Conservation (phyloP, 2,888 invertebrate species). For the Chironomus riparius region DNA sequence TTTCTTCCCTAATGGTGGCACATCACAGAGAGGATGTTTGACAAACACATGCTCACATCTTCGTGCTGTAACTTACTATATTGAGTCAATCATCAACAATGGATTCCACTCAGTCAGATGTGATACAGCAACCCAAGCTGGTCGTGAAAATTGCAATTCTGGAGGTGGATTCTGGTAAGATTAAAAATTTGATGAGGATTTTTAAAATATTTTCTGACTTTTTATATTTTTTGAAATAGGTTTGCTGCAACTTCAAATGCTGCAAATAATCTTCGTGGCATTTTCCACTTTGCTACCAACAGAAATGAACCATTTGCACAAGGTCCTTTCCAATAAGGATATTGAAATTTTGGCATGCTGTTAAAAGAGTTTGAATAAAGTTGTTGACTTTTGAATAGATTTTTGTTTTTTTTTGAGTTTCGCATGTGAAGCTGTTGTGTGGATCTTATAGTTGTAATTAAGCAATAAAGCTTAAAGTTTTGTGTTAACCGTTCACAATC, state of each 20-base stretch:
- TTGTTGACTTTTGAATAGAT: no score
- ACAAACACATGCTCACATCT: slow-evolving; percentile 36
- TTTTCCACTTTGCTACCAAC: neutral
- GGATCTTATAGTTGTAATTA: no score
- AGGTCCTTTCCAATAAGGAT: neutral
- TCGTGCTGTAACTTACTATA: slow-evolving; percentile 36
- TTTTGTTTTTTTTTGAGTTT: no score
- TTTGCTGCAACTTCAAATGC: neutral
- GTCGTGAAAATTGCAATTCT: slow-evolving; percentile 31
- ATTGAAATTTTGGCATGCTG: no score
- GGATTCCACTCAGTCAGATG: slow-evolving; percentile 27
- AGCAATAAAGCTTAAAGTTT: no score
- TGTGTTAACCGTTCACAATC: no score
- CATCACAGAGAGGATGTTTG: slow-evolving; percentile 38
- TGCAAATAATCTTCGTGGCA: neutral
- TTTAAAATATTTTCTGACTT: neutral
- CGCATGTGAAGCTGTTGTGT: no score
- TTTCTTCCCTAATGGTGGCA: slow-evolving; percentile 41
- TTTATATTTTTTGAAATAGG: slow-evolving; percentile 32
- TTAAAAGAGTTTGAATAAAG: no score
- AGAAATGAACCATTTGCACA: neutral
- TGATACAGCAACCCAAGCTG: slow-evolving; percentile 31
- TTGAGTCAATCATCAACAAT: slow-evolving; percentile 33
- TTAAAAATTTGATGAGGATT: neutral
- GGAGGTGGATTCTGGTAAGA: slow-evolving; percentile 33